These are phyloP conservation scores for Aegypius monachus DNA, from an alignment of 2,113 vertebrate species.

Conservation along the genomic window DNA sequence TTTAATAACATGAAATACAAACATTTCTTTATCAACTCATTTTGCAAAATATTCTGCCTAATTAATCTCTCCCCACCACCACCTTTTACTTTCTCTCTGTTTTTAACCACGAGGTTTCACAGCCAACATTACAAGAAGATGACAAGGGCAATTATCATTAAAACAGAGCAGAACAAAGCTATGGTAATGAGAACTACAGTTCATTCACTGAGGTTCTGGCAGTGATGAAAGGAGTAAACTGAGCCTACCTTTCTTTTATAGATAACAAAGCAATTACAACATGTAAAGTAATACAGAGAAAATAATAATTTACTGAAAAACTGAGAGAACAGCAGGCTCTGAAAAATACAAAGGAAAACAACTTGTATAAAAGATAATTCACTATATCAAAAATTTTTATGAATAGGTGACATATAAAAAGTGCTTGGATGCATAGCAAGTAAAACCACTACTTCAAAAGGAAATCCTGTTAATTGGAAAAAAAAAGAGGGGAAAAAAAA, in stretches of 20 bases:
- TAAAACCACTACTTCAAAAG: background rate
- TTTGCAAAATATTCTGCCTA: slow-evolving; percentile 69
- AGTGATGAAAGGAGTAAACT: slow-evolving; percentile 64
- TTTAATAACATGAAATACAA: slow-evolving; percentile 62
- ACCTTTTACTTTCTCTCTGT: slow-evolving; percentile 1
- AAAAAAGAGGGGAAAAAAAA: background rate
- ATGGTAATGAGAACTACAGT: slow-evolving; percentile 63
- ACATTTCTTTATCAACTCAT: slow-evolving; percentile 66
- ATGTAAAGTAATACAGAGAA: slow-evolving; percentile 64
- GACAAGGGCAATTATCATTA: slow-evolving; percentile 74
- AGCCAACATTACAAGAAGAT: slow-evolving; percentile 60
- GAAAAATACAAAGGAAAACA: slow-evolving; percentile 61
- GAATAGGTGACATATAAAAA: slow-evolving; percentile 37
- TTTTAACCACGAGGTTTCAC: slow-evolving; percentile 55
- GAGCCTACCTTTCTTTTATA: slow-evolving; percentile 62
- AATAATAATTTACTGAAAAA: slow-evolving; percentile 71
- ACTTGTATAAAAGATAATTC: slow-evolving; percentile 57
- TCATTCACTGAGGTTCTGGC: slow-evolving; percentile 43
- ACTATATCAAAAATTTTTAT: slow-evolving; percentile 62
- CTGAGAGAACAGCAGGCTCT: slow-evolving; percentile 13
- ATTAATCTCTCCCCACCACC: slow-evolving; percentile 46
- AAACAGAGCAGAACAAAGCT: slow-evolving; percentile 67
- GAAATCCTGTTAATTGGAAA: background rate
- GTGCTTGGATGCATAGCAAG: background rate
- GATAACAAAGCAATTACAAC: slow-evolving; percentile 73